These are phyloP conservation scores for Paguma larvata DNA, from an alignment of 2,797 vertebrate species.

Conservation along the genomic window DNA sequence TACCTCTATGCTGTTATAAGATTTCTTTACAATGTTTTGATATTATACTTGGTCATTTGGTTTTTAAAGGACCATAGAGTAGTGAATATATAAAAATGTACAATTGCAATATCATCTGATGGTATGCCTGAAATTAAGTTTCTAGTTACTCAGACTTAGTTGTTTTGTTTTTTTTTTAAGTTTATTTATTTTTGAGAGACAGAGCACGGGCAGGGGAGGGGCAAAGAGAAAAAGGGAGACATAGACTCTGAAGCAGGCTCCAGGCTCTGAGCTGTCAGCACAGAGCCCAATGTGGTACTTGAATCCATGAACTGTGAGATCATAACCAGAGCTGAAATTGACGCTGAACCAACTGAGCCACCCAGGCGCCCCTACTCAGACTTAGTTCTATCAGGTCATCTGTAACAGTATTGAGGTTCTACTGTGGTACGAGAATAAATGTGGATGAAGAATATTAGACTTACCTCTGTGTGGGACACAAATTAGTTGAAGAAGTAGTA, in stretches of 20 bases:
- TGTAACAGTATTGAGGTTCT: background rate
- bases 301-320: no score
- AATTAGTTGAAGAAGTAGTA: slow-evolving; percentile 31
- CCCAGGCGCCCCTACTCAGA: background rate
- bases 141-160: slow-evolving; percentile 24
- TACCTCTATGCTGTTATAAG: slow-evolving; percentile 10
- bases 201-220: no score
- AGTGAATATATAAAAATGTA: slow-evolving; percentile 2
- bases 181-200: no score
- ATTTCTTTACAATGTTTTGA: slow-evolving; percentile 44
- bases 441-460: background rate
- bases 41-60: slow-evolving; percentile 16
- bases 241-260: no score
- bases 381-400: slow-evolving; percentile 8
- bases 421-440: background rate
- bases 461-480: background rate
- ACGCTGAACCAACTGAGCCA: no score
- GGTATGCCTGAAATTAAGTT: background rate
- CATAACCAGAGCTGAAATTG: no score
- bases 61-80: slow-evolving; percentile 7
- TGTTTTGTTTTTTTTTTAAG: background rate
- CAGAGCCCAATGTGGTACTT: no score
- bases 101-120: background rate
- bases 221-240: no score
- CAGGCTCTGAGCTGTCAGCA: no score